These are phyloP conservation scores for Rhabdornis inornatus DNA, from an alignment of 2,113 vertebrate species.

Conservation along the genomic window DNA sequence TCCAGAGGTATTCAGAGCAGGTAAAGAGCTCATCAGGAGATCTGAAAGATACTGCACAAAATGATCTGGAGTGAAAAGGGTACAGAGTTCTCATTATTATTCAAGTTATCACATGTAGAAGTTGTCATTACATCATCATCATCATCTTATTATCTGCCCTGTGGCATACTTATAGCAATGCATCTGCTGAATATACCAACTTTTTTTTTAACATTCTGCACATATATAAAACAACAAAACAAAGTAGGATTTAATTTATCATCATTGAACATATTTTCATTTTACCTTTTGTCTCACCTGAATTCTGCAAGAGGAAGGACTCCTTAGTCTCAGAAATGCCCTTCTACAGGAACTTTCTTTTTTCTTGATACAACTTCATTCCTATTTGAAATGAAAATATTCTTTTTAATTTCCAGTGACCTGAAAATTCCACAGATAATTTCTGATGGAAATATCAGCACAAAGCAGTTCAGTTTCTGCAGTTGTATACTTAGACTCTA, in stretches of 20 bases:
- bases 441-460: background rate
- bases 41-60: background rate
- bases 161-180: background rate
- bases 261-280: background rate
- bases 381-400: background rate
- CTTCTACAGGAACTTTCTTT: background rate
- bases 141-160: background rate
- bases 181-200: background rate
- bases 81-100: background rate
- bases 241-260: background rate
- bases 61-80: background rate
- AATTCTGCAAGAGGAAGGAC: background rate
- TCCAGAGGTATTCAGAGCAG: background rate
- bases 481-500: background rate
- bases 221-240: background rate
- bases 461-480: background rate
- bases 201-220: background rate
- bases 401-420: background rate
- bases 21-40: background rate
- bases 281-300: background rate
- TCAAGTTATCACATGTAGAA: background rate
- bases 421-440: background rate
- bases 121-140: background rate
- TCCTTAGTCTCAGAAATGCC: background rate
- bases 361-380: background rate